Percentiles rank a stretch among this genome's conserved stretches.
These are phyloP conservation scores for Columba janthina DNA, from an alignment of 2,113 vertebrate genomes.

Conservation along the genomic window DNA sequence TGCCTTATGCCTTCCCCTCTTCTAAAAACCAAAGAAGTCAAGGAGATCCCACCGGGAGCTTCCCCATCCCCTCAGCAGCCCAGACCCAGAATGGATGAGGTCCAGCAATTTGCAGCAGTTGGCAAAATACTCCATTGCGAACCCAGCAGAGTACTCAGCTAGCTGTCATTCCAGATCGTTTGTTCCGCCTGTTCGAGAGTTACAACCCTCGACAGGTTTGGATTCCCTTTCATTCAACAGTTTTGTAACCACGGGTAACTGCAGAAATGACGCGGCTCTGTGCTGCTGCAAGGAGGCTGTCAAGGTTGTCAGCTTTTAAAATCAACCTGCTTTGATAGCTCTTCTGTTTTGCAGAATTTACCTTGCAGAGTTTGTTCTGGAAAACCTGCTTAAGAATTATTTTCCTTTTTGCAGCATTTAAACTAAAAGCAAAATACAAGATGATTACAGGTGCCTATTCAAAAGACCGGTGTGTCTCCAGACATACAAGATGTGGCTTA, in stretches of 20 bases:
- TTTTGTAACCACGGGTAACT: conserved; percentile 6
- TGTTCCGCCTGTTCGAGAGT: background rate
- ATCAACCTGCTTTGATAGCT: background rate
- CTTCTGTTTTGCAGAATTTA: background rate
- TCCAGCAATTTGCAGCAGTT: background rate
- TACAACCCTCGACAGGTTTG: background rate
- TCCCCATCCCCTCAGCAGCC: background rate
- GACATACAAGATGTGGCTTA: background rate
- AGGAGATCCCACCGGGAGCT: background rate
- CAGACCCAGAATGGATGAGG: background rate
- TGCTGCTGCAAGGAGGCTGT: background rate
- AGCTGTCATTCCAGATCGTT: background rate
- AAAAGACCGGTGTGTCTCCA: background rate
- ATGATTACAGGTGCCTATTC: background rate
- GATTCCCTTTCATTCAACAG: background rate
- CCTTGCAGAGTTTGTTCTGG: background rate
- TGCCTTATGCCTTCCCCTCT: background rate
- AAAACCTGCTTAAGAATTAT: background rate
- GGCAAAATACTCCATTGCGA: background rate
- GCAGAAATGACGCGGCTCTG: background rate
- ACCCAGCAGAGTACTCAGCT: background rate
- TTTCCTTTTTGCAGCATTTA: background rate
- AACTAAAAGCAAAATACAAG: background rate
- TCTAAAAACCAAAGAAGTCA: background rate
- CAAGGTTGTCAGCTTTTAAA: background rate